These are phyloP conservation scores for Crocodylus rhombifer DNA, from an alignment of 2,797 vertebrate species.

Conservation along the genomic window DNA sequence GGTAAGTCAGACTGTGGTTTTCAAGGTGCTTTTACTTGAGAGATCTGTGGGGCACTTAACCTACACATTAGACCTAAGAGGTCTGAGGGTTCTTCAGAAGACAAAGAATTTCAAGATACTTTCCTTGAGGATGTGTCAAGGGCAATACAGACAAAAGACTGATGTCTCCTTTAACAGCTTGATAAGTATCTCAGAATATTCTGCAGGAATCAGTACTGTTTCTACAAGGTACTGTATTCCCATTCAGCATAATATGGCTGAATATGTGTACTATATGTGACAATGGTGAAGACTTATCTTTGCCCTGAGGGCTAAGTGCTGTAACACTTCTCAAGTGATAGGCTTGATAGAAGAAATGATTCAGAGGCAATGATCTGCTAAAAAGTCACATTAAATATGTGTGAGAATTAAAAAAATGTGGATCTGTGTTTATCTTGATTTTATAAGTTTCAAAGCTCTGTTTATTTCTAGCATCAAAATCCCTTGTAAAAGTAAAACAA, in stretches of 20 bases:
- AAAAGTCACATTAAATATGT: slow-evolving; percentile 80
- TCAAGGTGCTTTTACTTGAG: slow-evolving; percentile 83
- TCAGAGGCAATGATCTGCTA: slow-evolving; percentile 77
- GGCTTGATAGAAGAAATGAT: slow-evolving; percentile 81
- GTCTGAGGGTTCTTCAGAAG: slow-evolving; percentile 85
- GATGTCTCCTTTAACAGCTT: slow-evolving; percentile 87
- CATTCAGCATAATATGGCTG: slow-evolving; percentile 85
- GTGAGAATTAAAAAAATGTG: slow-evolving; percentile 85
- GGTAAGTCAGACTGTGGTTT: slow-evolving; percentile 49
- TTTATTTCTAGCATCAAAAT: slow-evolving; percentile 85
- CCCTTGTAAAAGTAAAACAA: slow-evolving; percentile 85
- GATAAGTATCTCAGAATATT: slow-evolving; percentile 89
- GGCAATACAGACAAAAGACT: slow-evolving; percentile 90
- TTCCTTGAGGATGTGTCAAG: slow-evolving; percentile 89
- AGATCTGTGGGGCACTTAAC: slow-evolving; percentile 85
- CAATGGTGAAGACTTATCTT: slow-evolving; percentile 88
- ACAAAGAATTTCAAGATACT: slow-evolving; percentile 87
- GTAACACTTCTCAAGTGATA: slow-evolving; percentile 79
- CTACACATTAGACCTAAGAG: slow-evolving; percentile 84
- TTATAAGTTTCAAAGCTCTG: slow-evolving; percentile 83
- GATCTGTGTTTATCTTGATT: slow-evolving; percentile 83
- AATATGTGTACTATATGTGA: slow-evolving; percentile 82
- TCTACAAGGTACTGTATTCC: slow-evolving; percentile 81
- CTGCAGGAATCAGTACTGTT: slow-evolving; percentile 82
- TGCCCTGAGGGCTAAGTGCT: slow-evolving; percentile 83